Evolutionary conservation across 1,140 invertebrate species (phyloP).

Genomic region (Medauroidea extradentata): DNA sequence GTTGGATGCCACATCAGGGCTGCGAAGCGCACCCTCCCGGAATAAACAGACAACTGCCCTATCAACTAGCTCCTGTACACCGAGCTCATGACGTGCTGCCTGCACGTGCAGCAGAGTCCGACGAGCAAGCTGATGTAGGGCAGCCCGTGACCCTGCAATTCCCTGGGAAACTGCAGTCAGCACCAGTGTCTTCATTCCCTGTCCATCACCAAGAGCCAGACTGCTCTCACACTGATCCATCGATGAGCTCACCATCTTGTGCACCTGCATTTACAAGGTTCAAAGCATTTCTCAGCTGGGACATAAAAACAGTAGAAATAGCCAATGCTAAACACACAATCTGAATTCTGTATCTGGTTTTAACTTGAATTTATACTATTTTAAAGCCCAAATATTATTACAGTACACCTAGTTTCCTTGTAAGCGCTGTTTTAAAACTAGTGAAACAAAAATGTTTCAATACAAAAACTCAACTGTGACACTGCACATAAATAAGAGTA

Average conservation of each 20-base stretch:
- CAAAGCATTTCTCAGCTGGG: too few species aligned
- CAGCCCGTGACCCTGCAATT: constrained; percentile 49
- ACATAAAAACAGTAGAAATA: too few species aligned
- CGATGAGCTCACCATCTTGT: constrained; percentile 54
- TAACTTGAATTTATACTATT: too few species aligned
- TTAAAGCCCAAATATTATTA: too few species aligned
- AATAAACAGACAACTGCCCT: constrained; percentile 44
- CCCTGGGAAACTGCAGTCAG: constrained; percentile 63
- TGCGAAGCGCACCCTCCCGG: constrained; percentile 3
- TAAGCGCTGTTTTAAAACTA: too few species aligned
- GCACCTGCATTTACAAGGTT: too few species aligned
- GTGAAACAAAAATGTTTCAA: too few species aligned
- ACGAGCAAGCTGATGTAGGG: constrained; percentile 51
- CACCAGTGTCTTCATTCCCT: constrained; percentile 55
- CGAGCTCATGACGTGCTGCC: constrained; percentile 38
- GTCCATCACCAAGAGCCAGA: constrained; percentile 52
- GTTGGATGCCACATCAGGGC: not conserved
- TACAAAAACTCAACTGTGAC: too few species aligned
- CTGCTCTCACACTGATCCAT: constrained; percentile 67
- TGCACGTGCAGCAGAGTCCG: constrained; percentile 62
- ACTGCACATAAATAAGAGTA: too few species aligned
- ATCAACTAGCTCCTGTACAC: constrained; percentile 56
- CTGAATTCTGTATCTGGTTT: too few species aligned
- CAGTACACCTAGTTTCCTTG: too few species aligned
- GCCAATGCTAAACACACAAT: too few species aligned